A percentile compares a stretch with the other conserved stretches of the same genome.
phyloP scores from a whole-genome alignment of 2,888 invertebrate genomes.

The Exephanes ischioxanthus region DNA sequence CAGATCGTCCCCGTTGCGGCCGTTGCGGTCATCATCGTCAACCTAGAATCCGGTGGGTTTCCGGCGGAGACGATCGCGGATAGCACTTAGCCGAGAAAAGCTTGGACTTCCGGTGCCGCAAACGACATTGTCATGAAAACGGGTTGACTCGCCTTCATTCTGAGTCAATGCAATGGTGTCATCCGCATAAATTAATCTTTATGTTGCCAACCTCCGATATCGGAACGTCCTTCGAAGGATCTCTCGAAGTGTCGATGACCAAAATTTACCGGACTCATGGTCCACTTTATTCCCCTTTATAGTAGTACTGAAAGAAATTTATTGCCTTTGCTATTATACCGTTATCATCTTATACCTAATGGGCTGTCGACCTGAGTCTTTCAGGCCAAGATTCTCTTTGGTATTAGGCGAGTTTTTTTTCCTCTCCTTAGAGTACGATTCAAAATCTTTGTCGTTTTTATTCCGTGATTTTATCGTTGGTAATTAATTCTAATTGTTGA shows the following conservation, averaged over 20 bases:
- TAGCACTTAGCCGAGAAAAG: constrained; percentile 77
- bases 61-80: constrained; percentile 75
- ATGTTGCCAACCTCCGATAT: background rate
- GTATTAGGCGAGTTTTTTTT: too few species aligned
- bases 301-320: too few species aligned
- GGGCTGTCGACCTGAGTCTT: too few species aligned
- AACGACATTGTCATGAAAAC: constrained; percentile 10
- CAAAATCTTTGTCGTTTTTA: too few species aligned
- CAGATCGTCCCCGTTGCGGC: constrained; percentile 17
- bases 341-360: too few species aligned
- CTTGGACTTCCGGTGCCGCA: constrained; percentile 57
- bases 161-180: constrained; percentile 25
- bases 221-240: background rate
- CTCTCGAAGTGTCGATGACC: background rate
- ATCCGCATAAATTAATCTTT: constrained; percentile 17
- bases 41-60: constrained; percentile 73
- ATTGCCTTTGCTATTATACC: too few species aligned
- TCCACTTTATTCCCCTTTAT: too few species aligned
- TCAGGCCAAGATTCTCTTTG: too few species aligned
- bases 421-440: too few species aligned
- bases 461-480: too few species aligned
- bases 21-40: constrained; percentile 42
- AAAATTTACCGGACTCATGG: background rate
- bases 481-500: too few species aligned
- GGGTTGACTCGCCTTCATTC: constrained; percentile 1